Base-by-base conservation (phyloP, 2,797 vertebrate genomes). In the Anabas testudineus region DNA sequence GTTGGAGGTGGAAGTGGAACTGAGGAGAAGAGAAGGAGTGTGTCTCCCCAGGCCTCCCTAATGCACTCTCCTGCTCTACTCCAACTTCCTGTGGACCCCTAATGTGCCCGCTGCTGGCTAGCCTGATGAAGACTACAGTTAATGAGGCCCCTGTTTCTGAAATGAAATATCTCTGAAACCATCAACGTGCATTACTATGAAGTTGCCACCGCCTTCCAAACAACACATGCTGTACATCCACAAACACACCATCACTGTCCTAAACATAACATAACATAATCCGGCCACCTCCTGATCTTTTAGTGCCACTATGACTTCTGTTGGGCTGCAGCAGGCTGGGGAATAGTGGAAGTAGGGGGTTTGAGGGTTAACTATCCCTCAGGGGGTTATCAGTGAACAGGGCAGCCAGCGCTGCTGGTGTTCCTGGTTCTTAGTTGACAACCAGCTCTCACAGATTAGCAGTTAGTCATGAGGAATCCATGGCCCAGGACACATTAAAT, bases 101-200 rank as follows among this genome's bases (percentile, higher is more conserved):
- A 94, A 94, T 94, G 94, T 90, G 92, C 88, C 90, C 90, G 78
- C 89, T 87, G 87, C 78, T 90, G 64, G 80, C 81, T 74, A 77
- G 87, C 76, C 87, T 90, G 90, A 90, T 92, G 90, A 94, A 92
- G 88, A 88, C 90, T 85, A 74, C 71, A 71, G 86, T 94, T 94
- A 95, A 95, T 93, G 92, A 94, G 91, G 88, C 88, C 89, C 88
- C 88, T 92, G 88, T 89, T 93, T 90, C 91, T 90, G 79, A 93
- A 92, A 94, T 90, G 86, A 92, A 94, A 90, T 87, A 93, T 92
- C 90, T 90, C 83, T 72, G 71, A 93, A 91, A 91, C 88, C 88
- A 93, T 94, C 93, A 94, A 88, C 90, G 88, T 87, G 89, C 92
- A 94, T 94, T 92, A 94, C 86, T 88, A 91, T 93, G 91, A 93